These are phyloP conservation scores for Crax fasciolata DNA, from an alignment of 2,797 vertebrate genomes.

Conservation along the genomic window DNA sequence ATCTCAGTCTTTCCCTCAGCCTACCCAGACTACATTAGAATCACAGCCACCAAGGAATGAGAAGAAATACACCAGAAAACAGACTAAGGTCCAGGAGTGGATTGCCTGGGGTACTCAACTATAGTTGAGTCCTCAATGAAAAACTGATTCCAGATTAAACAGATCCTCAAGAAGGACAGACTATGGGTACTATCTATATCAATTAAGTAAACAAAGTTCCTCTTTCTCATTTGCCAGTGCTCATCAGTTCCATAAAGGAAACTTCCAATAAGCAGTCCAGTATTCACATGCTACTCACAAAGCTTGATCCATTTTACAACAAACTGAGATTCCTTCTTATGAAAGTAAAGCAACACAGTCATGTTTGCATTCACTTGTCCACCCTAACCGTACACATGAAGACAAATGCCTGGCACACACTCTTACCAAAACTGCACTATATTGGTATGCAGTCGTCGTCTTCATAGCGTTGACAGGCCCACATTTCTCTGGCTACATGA, in stretches of 20 bases:
- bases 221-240: background rate
- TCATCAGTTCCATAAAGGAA: background rate
- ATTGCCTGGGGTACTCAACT: background rate
- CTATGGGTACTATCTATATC: background rate
- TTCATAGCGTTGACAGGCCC: background rate
- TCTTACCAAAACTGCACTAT: background rate
- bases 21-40: background rate
- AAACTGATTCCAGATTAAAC: background rate
- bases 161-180: background rate
- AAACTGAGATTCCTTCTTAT: background rate
- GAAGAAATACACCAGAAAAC: background rate
- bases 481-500: background rate
- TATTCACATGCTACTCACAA: background rate
- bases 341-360: background rate
- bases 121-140: background rate
- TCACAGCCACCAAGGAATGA: background rate
- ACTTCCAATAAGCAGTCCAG: background rate
- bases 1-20: background rate
- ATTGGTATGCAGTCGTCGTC: background rate
- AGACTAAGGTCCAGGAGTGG: background rate
- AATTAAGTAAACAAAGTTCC: background rate
- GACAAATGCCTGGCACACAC: background rate
- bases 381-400: background rate
- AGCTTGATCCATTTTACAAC: background rate
- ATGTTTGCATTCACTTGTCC: background rate